Percentiles rank a stretch among this genome's conserved stretches.
Conservation (phyloP, 2,113 vertebrate genomes). For the Sprattus sprattus region DNA sequence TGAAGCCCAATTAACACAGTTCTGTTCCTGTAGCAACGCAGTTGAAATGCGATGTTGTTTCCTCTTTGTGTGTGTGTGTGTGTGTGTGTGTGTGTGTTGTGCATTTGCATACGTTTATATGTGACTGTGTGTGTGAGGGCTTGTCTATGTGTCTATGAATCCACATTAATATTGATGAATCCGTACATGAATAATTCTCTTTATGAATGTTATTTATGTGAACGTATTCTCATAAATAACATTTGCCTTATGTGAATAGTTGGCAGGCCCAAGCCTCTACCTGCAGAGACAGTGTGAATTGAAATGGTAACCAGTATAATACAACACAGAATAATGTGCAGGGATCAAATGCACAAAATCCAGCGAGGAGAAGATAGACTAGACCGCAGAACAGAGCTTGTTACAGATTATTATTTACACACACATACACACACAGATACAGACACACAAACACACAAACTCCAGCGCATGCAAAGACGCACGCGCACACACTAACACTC, state of each 20-base stretch:
- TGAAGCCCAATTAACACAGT: too few species aligned
- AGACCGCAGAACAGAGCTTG: not conserved
- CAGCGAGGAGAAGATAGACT: not conserved
- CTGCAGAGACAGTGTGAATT: not conserved
- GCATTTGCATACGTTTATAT: not conserved
- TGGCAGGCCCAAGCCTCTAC: not conserved
- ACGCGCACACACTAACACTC: not conserved
- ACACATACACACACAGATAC: not conserved
- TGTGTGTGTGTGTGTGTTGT: slow-evolving; percentile 25
- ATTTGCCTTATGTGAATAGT: not conserved
- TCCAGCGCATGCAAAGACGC: too few species aligned
- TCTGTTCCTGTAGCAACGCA: too few species aligned
- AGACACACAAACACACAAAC: not conserved
- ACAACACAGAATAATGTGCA: not conserved
- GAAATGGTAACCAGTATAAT: not conserved
- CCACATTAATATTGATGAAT: not conserved
- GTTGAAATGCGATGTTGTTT: too few species aligned
- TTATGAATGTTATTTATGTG: not conserved
- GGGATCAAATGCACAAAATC: not conserved
- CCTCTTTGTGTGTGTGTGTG: slow-evolving; percentile 10
- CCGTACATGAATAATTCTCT: slow-evolving; percentile 9
- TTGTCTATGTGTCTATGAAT: not conserved
- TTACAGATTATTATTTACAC: too few species aligned
- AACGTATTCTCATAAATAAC: not conserved
- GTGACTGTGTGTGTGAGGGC: not conserved